A percentile compares a stretch with the other conserved stretches of the same genome.
Evolutionary conservation across 2,797 vertebrate genomes (phyloP).

Genomic region (Sphenopsis melanotis): DNA sequence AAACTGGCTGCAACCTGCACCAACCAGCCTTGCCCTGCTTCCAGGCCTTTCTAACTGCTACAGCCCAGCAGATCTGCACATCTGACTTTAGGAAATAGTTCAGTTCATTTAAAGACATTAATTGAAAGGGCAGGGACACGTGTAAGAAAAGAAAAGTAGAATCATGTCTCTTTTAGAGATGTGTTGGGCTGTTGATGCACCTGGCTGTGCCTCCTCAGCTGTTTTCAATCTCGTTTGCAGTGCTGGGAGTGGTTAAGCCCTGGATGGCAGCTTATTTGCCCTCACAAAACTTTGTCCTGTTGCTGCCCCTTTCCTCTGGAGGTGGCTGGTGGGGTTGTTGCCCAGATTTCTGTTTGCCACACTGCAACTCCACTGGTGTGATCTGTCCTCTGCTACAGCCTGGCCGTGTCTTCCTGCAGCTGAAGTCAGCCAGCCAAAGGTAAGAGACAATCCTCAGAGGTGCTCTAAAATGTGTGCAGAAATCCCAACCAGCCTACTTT

Average conservation of each 20-base stretch:
- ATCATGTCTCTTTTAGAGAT: neutral
- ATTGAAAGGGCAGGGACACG: neutral
- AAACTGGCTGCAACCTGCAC: neutral
- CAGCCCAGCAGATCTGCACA: neutral
- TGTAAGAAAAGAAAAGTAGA: neutral
- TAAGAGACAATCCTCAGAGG: neutral
- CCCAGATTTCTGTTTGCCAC: rapidly evolving
- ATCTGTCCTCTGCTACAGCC: neutral
- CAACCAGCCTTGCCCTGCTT: neutral
- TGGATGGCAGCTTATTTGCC: rapidly evolving
- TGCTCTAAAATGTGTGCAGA: neutral
- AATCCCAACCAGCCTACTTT: neutral
- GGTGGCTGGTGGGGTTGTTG: neutral
- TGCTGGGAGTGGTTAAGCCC: neutral
- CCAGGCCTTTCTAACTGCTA: neutral
- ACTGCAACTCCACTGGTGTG: rapidly evolving
- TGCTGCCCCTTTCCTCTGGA: rapidly evolving
- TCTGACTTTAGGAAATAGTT: neutral
- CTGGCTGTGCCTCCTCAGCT: neutral
- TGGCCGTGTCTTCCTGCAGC: rapidly evolving
- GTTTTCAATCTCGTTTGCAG: neutral
- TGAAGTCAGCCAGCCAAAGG: neutral
- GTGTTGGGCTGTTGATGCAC: neutral
- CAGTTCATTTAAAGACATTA: neutral
- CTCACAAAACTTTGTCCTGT: rapidly evolving